Base-by-base conservation (phyloP, 2,888 invertebrate genomes). In the Diaperis boleti region DNA sequence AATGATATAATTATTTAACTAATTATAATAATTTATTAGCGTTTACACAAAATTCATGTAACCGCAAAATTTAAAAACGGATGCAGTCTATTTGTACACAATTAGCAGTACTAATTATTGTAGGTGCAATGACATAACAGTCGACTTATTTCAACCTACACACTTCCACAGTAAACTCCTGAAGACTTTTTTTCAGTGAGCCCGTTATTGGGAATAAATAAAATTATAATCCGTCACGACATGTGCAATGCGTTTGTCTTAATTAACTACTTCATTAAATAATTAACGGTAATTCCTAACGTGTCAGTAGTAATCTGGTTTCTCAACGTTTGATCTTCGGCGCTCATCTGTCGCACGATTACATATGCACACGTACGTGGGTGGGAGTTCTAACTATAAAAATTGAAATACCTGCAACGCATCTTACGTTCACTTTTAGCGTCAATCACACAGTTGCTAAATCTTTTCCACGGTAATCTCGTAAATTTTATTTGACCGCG, bases 371-470 rank as follows among this genome's bases (percentile, higher is more conserved):
- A n/a, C 11, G 7, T 10, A 33, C 11, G 7, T 10, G 11, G 13
- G 52, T 52, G 52, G 52, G 52, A 52, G 52, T 49, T 49, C 33
- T 10, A 22, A 4, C 8, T 37, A 52, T 52, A 37, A 52, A 39
- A 37, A 37, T 37, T 14, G 15, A 33, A 33, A 33, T 52, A 33
- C 3, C 33, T 10, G 5, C 1, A 11, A 20, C 11, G 15, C 52
- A 26, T 39, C 37, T 13, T 18, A 52, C 52, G 22, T 52, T 52
- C 52, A 52, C 52, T 52, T 52, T 35, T 37, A 22, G 17, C 20
- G 8, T 47, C 31, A 47, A 47, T 37, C 15, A 22, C 6, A 11
- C 33, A 22, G 44, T 44, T 44, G 22, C 44, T 22, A 44, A 18
- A 44, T 20, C 11, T 20, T 26, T 13, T 7, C 22, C n/a, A 7